Evolutionary conservation across 2,113 vertebrate genomes (phyloP), one percentile per base, ranked within the genome.

Genomic region (Grus americana): DNA sequence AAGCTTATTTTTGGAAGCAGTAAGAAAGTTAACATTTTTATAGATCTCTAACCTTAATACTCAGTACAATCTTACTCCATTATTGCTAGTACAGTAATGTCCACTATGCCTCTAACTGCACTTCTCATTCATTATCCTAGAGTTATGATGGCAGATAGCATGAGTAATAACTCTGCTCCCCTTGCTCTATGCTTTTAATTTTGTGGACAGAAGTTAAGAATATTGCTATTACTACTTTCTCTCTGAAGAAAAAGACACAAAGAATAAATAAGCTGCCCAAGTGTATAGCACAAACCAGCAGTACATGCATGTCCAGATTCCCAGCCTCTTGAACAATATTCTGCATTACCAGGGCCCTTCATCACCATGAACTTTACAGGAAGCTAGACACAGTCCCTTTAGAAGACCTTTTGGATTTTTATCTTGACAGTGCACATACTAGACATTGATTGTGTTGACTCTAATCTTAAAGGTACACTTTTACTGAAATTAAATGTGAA

Each of bases 371-470:
- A 76, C 62, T 79, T 90, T 42, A 36, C 22, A 68, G 49, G 20
- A 85, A 75, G 49, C 27, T 59, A 72, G 57, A 91, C 20, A 62
- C 4, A 34, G 61, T 54, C 30, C 18, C 22, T 89, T 76, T 32
- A 34, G 42, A 89, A 97, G 96, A 62, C 11, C n/a, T 89, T 57
- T 24, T 59, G 62, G 70, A 86, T 85, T 95, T 93, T 88, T 89
- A 89, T 81, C 58, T 82, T 80, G 81, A 58, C 79, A 87, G 20
- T 63, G 50, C 84, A 86, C 84, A 95, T 46, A 70, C 32, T 70
- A 87, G 62, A 68, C 29, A 58, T 49, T 44, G 82, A 92, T 54
- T 76, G 29, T 57, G 36, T 75, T 81, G 66, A 79, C 49, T 96
- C 54, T 73, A 80, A 74, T 84, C 74, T 83, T 84, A 72, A 65